These are phyloP conservation scores for Chelonus formosanus DNA, from an alignment of 2,888 invertebrate genomes.

Conservation along the genomic window DNA sequence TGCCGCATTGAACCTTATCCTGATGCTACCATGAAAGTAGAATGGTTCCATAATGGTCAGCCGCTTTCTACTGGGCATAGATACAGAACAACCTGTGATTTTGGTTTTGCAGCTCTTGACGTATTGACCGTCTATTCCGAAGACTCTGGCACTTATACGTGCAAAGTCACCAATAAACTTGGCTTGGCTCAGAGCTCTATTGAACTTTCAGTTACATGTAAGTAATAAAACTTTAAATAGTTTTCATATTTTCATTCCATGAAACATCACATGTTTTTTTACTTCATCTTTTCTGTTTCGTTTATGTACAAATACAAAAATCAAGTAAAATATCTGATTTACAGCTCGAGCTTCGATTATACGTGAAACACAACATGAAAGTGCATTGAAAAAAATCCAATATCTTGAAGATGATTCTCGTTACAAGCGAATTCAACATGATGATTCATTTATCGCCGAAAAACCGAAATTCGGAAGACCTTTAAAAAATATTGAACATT, in stretches of 20 bases:
- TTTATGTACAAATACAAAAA: too few relatives aligned
- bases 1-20: constrained; percentile 93
- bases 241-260: too few relatives aligned
- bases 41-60: constrained; percentile 94
- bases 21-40: constrained; percentile 86
- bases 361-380: constrained; percentile 91
- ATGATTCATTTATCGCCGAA: constrained; percentile 80
- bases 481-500: constrained; percentile 82
- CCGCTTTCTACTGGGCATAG: constrained; percentile 88
- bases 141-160: constrained; percentile 92
- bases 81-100: constrained; percentile 93
- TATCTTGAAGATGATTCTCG: constrained; percentile 88
- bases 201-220: constrained; percentile 81
- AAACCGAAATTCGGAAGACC: constrained; percentile 91
- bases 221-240: constrained; percentile 59
- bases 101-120: constrained; percentile 96
- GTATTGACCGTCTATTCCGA: constrained; percentile 92
- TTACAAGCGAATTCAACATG: constrained; percentile 75
- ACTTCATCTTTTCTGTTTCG: too few relatives aligned
- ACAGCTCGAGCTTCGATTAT: constrained; percentile 83
- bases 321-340: too few relatives aligned
- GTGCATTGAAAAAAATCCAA: constrained; percentile 90
- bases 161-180: constrained; percentile 84
- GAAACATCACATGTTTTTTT: too few relatives aligned
- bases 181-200: constrained; percentile 86